Evolutionary conservation across 2,888 invertebrate species (phyloP).

Genomic region (Rutpela maculata): DNA sequence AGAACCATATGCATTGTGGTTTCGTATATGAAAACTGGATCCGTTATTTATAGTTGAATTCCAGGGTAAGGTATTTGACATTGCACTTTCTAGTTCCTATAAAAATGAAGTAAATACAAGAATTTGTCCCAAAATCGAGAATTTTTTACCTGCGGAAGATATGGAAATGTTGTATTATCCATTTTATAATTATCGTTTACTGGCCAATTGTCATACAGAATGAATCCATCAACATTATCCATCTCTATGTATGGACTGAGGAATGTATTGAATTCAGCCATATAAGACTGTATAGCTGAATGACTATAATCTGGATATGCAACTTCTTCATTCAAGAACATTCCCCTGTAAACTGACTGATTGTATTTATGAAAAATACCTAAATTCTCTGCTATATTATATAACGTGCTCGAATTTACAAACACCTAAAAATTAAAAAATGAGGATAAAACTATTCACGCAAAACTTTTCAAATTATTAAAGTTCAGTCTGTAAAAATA

Average conservation of each 20-base stretch:
- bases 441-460: background rate
- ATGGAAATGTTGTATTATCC: slow-evolving; percentile 72
- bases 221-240: slow-evolving; percentile 71
- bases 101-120: slow-evolving; percentile 48
- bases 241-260: slow-evolving; percentile 50
- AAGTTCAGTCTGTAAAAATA: no score
- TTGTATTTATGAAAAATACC: slow-evolving; percentile 64
- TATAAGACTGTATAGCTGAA: slow-evolving; percentile 58
- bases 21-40: slow-evolving; percentile 70
- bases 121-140: background rate
- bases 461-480: no score
- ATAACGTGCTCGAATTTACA: slow-evolving; percentile 52
- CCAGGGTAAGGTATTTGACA: slow-evolving; percentile 76
- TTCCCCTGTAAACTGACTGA: slow-evolving; percentile 60
- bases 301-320: slow-evolving; percentile 69
- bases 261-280: slow-evolving; percentile 56
- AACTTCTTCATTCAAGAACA: slow-evolving; percentile 64
- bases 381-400: slow-evolving; percentile 58
- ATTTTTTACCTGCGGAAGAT: slow-evolving; percentile 75
- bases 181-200: slow-evolving; percentile 70
- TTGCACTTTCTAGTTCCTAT: slow-evolving; percentile 71
- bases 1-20: slow-evolving; percentile 79
- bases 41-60: slow-evolving; percentile 65
- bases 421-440: slow-evolving; percentile 43
- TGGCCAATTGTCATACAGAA: slow-evolving; percentile 78